A percentile compares a stretch with the other conserved stretches of the same genome.
These are phyloP conservation scores for Physocephala rufipes DNA, from an alignment of 2,888 invertebrate species.

Conservation along the genomic window DNA sequence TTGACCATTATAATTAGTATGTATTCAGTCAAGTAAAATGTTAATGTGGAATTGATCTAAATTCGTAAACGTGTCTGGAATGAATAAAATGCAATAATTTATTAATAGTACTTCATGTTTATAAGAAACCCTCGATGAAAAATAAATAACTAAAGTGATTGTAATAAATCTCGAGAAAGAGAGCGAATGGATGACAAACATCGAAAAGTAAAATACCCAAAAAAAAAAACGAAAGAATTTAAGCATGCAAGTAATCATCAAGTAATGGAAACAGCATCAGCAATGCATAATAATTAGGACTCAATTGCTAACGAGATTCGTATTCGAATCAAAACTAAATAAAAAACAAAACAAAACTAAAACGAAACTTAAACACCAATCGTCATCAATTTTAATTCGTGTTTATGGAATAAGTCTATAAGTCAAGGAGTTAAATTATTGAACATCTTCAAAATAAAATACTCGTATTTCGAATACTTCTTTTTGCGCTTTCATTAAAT, in stretches of 20 bases:
- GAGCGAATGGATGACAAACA: constrained; percentile 22
- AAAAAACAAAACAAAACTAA: constrained; percentile 42
- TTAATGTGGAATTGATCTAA: constrained; percentile 49
- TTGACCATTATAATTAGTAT: constrained; percentile 23
- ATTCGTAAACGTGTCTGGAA: constrained; percentile 49
- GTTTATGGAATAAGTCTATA: constrained; percentile 46
- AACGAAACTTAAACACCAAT: constrained; percentile 1
- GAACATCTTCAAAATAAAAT: neutral
- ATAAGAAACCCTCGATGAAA: constrained; percentile 2
- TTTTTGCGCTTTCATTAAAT: constrained; percentile 39
- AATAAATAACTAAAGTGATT: constrained; percentile 32
- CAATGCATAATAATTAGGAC: constrained; percentile 51
- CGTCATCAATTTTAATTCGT: constrained; percentile 2
- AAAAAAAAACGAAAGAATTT: constrained; percentile 23
- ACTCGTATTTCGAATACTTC: neutral
- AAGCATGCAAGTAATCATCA: neutral
- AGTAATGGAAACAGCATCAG: constrained; percentile 23
- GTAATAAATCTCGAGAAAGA: constrained; percentile 52
- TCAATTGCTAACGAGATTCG: no score
- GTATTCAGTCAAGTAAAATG: constrained; percentile 15
- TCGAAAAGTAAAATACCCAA: no score
- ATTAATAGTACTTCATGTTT: neutral
- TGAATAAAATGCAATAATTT: neutral
- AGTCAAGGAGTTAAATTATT: constrained; percentile 55
- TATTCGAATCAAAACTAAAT: neutral